phyloP scores from a whole-genome alignment of 1,140 invertebrate species.

The Pissodes strobi region DNA sequence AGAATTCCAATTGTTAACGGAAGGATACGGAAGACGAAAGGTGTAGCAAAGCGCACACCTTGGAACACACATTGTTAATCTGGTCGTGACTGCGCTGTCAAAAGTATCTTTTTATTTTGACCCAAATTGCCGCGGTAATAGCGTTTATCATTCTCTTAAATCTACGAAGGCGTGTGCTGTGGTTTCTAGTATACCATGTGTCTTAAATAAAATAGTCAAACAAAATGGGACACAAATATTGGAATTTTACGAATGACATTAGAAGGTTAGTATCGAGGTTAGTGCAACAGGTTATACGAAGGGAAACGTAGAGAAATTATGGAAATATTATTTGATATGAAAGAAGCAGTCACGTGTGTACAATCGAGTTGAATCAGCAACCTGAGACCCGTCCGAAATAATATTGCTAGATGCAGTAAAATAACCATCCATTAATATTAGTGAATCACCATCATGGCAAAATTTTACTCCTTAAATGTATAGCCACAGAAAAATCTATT shows the following conservation, averaged over 20 bases:
- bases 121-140: neutral
- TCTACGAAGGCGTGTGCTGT: neutral
- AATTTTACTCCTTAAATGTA: too few species aligned
- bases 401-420: too few species aligned
- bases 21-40: conserved; percentile 6
- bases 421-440: too few species aligned
- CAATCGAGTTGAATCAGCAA: too few species aligned
- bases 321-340: neutral
- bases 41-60: neutral
- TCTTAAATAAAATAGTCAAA: neutral
- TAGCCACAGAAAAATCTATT: too few species aligned
- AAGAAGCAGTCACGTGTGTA: too few species aligned
- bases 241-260: neutral
- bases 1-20: neutral
- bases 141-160: neutral
- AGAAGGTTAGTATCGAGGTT: neutral
- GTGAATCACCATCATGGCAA: too few species aligned
- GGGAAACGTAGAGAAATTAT: neutral
- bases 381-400: too few species aligned
- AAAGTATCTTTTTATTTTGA: neutral
- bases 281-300: neutral
- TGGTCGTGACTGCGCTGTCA: neutral
- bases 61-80: neutral
- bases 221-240: neutral
- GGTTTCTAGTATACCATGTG: neutral